Percentiles rank a stretch among this genome's conserved stretches.
Evolutionary conservation across 2,888 invertebrate species (phyloP).

Genomic region (Cancer borealis): DNA sequence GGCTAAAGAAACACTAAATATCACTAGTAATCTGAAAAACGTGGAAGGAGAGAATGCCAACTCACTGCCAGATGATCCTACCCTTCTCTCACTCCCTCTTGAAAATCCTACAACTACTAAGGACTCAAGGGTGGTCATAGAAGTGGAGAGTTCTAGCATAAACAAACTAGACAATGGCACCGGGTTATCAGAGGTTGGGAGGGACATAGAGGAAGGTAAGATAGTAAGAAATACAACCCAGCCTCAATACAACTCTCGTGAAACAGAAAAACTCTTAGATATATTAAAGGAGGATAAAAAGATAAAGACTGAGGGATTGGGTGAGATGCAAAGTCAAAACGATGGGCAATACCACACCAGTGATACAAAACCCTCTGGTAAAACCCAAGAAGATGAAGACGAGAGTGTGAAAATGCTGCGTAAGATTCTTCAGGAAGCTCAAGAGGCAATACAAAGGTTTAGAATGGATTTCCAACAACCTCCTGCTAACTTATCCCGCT

Average conservation of each 20-base stretch:
- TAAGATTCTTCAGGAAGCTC: conserved; percentile 73
- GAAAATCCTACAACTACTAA: not conserved
- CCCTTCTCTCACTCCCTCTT: not conserved
- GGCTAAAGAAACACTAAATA: not conserved
- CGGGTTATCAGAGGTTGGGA: not conserved
- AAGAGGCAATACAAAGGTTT: conserved; percentile 69
- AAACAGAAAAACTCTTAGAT: not conserved
- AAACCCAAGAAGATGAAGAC: conserved; percentile 48
- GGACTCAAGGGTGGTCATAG: not conserved
- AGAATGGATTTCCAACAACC: conserved; percentile 70
- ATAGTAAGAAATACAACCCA: not conserved
- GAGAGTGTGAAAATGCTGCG: conserved; percentile 64
- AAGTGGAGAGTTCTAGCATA: not conserved
- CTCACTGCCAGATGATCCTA: not conserved
- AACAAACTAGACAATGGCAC: not conserved
- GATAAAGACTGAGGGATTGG: not conserved
- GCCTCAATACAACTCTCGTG: not conserved
- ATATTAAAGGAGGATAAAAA: not conserved
- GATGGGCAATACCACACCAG: conserved; percentile 40
- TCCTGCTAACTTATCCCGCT: not conserved
- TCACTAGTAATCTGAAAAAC: not conserved
- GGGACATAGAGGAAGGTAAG: not conserved
- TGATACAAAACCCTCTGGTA: not conserved
- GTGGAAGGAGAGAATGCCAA: not conserved
- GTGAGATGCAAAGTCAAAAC: conserved; percentile 46